Conservation (phyloP, 2,888 invertebrate species). For the Drosophila phalerata region DNA sequence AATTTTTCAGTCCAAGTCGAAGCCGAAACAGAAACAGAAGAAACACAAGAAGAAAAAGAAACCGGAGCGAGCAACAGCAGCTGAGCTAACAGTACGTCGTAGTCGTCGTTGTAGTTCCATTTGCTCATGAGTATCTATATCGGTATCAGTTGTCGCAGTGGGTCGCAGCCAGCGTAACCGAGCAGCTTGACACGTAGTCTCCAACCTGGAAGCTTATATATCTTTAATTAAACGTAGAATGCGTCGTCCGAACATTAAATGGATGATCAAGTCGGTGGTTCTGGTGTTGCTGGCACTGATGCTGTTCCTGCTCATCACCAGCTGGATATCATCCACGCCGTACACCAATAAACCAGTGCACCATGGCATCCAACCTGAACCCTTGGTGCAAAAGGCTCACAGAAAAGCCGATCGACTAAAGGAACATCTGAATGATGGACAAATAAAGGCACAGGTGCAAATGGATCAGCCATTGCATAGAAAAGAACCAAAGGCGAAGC, state of each 20-base stretch:
- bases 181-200: constrained; percentile 62
- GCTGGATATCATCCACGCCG: constrained; percentile 82
- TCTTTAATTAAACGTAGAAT: constrained; percentile 52
- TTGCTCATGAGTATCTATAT: constrained; percentile 28
- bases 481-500: constrained; percentile 7
- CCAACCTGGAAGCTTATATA: constrained; percentile 10
- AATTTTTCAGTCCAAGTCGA: constrained; percentile 8
- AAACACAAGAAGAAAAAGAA: not conserved
- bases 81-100: constrained; percentile 47
- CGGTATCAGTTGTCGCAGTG: constrained; percentile 32
- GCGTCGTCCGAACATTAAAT: constrained; percentile 84
- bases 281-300: constrained; percentile 75
- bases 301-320: constrained; percentile 81
- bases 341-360: constrained; percentile 75
- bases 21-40: not conserved
- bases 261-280: constrained; percentile 79
- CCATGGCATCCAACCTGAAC: constrained; percentile 50
- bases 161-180: constrained; percentile 31
- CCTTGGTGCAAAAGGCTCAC: not conserved
- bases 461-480: constrained; percentile 35
- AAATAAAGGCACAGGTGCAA: constrained; percentile 3
- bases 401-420: constrained; percentile 9
- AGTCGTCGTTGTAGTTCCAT: not conserved
- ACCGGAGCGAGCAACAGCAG: constrained; percentile 20
- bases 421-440: constrained; percentile 17